Evolutionary conservation across 2,888 invertebrate species (phyloP).

Genomic region (Orchesella flavescens): DNA sequence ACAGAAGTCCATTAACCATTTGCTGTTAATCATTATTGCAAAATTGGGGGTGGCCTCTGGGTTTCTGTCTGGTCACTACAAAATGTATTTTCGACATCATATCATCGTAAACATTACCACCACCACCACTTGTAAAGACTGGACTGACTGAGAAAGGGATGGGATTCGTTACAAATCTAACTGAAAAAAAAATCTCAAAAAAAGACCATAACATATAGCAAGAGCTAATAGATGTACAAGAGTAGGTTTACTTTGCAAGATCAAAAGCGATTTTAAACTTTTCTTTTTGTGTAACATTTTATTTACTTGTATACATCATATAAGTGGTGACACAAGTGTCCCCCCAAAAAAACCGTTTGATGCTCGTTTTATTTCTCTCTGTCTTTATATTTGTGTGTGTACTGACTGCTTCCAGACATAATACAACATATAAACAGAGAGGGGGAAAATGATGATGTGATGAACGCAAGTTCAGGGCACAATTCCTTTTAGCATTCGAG

Average conservation of each 20-base stretch:
- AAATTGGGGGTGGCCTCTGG: constrained; percentile 41
- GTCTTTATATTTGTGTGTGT: constrained; percentile 9
- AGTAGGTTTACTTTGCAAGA: background rate
- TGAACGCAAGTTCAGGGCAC: constrained; percentile 17
- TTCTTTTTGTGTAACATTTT: too few relatives aligned
- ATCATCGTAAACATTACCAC: too few relatives aligned
- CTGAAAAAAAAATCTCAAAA: too few relatives aligned
- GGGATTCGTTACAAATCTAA: too few relatives aligned
- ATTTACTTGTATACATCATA: too few relatives aligned
- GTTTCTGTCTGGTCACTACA: background rate
- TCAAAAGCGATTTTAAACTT: constrained; percentile 26
- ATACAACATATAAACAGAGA: too few relatives aligned
- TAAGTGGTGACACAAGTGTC: constrained; percentile 4
- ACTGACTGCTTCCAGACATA: background rate
- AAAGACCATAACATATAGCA: too few relatives aligned
- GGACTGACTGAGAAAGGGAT: too few relatives aligned
- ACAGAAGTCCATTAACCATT: background rate
- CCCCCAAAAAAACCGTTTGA: constrained; percentile 21
- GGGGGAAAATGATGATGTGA: constrained; percentile 11
- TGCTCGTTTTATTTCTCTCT: constrained; percentile 29
- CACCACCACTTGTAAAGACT: too few relatives aligned
- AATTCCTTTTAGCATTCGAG: constrained; percentile 34
- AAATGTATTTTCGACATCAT: constrained; percentile 14
- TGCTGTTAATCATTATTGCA: constrained; percentile 37
- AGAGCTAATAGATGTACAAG: background rate